Evolutionary conservation across 2,797 vertebrate genomes (phyloP).

Genomic region (Choloepus didactylus): DNA sequence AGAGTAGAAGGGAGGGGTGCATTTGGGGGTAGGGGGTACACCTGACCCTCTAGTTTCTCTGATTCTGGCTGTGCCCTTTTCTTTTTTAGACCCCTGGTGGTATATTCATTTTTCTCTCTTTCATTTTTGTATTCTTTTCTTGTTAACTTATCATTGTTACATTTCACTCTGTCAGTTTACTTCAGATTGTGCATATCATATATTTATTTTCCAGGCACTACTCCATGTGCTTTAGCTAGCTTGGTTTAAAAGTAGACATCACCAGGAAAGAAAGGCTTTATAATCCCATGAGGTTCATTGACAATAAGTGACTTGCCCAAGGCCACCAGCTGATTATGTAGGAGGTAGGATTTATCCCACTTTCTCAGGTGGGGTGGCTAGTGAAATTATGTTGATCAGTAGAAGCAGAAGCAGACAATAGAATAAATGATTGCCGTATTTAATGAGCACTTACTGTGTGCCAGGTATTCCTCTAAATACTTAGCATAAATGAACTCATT

Average conservation of each 20-base stretch:
- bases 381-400: background rate
- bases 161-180: background rate
- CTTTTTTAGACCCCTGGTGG: background rate
- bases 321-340: background rate
- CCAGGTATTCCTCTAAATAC: background rate
- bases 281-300: background rate
- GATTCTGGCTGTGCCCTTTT: background rate
- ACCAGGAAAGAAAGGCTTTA: background rate
- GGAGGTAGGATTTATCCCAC: background rate
- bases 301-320: background rate
- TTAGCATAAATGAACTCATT: slow-evolving; percentile 53
- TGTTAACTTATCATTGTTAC: background rate
- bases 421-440: background rate
- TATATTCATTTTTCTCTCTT: background rate
- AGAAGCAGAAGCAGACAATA: slow-evolving; percentile 9
- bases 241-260: slow-evolving; percentile 11
- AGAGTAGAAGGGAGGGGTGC: background rate
- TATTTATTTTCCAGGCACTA: background rate
- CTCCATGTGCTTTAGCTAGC: background rate
- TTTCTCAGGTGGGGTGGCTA: background rate
- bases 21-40: background rate
- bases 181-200: background rate
- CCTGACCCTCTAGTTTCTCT: background rate
- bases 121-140: background rate
- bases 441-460: background rate